phyloP scores from a whole-genome alignment of 1,140 invertebrate species.

The Sitodiplosis mosellana region DNA sequence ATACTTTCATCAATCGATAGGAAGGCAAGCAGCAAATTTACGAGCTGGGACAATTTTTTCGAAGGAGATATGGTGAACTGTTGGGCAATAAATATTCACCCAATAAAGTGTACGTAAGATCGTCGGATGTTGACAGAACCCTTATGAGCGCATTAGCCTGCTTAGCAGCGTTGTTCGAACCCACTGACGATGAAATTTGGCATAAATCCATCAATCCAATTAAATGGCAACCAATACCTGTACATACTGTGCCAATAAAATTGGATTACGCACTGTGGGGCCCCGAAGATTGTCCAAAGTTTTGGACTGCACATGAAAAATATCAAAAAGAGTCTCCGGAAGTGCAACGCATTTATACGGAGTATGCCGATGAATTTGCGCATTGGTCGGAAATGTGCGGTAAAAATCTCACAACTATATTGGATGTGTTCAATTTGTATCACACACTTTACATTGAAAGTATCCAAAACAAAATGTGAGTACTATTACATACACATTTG shows the following conservation, averaged over 20 bases:
- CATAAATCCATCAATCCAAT: no score
- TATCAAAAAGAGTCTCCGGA: conserved; percentile 12
- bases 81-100: no score
- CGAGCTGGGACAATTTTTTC: no score
- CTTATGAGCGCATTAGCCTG: no score
- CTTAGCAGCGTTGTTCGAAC: no score
- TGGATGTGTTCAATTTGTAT: conserved; percentile 40
- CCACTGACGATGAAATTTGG: no score
- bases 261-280: conserved; percentile 42
- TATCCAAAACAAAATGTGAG: conserved; percentile 33
- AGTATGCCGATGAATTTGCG: conserved; percentile 40
- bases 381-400: conserved; percentile 44
- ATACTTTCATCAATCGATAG: no score
- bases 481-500: not conserved
- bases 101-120: no score
- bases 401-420: conserved; percentile 28
- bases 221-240: conserved; percentile 85
- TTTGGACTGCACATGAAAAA: conserved; percentile 17
- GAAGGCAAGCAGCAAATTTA: no score
- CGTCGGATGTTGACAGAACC: no score
- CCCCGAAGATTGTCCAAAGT: conserved; percentile 46
- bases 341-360: conserved; percentile 31
- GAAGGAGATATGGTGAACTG: no score
- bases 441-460: conserved; percentile 48
- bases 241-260: conserved; percentile 55